A percentile compares a stretch with the other conserved stretches of the same genome.
phyloP scores from a whole-genome alignment of 1,140 invertebrate species.

The Hestina assimilis region DNA sequence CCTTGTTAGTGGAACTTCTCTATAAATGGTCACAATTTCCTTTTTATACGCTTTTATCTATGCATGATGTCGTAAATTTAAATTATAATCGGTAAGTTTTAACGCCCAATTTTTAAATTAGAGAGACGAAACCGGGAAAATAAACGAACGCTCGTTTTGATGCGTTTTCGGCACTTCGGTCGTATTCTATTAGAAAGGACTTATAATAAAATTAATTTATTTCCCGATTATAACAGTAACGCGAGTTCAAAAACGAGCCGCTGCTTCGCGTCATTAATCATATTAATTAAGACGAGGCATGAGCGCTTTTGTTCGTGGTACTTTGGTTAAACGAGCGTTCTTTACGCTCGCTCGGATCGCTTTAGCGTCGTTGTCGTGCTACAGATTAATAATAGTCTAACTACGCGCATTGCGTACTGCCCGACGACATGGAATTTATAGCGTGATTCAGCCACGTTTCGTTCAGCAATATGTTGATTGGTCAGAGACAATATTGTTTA shows the following conservation, averaged over 20 bases:
- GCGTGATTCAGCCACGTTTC: constrained; percentile 26
- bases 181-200: constrained; percentile 74
- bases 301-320: constrained; percentile 66
- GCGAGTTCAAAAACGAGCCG: constrained; percentile 67
- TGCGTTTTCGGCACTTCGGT: constrained; percentile 41
- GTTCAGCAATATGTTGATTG: constrained; percentile 38
- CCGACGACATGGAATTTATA: not conserved
- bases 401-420: constrained; percentile 18
- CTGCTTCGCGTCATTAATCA: constrained; percentile 68
- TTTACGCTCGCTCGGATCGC: constrained; percentile 36
- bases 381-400: constrained; percentile 37
- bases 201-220: constrained; percentile 77
- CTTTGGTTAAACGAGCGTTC: constrained; percentile 56
- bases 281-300: constrained; percentile 75
- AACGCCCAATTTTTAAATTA: constrained; percentile 73
- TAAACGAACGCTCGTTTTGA: constrained; percentile 43
- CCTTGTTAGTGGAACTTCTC: constrained; percentile 58
- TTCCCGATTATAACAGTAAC: constrained; percentile 71
- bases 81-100: constrained; percentile 70
- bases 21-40: constrained; percentile 52
- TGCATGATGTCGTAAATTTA: constrained; percentile 65
- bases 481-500: constrained; percentile 61
- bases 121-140: constrained; percentile 57
- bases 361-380: constrained; percentile 39
- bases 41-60: constrained; percentile 55